phyloP scores from a whole-genome alignment of 2,888 invertebrate species.

The Meandrusa payeni region DNA sequence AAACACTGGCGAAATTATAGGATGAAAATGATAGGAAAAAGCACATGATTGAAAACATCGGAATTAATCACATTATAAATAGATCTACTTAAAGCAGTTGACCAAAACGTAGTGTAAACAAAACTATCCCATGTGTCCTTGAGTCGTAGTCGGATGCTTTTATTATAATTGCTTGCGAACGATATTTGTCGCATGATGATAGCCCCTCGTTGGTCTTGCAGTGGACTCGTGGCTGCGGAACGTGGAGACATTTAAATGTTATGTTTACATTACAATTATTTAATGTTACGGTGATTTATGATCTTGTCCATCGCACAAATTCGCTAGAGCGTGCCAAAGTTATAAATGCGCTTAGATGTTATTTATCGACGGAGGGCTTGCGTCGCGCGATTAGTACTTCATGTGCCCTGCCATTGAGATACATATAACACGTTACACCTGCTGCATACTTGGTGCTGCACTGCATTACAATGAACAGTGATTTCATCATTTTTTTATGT shows the following conservation, averaged over 20 bases:
- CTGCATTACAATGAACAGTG: background rate
- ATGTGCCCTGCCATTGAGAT: constrained; percentile 33
- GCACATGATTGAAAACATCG: too few species aligned
- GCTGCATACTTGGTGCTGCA: background rate
- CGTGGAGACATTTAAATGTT: constrained; percentile 32
- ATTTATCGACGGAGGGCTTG: constrained; percentile 42
- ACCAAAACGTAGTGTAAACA: too few species aligned
- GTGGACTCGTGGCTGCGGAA: constrained; percentile 23
- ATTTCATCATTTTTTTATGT: too few species aligned
- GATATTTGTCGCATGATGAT: too few species aligned
- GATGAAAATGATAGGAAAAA: too few species aligned
- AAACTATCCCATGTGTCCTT: background rate
- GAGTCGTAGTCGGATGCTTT: background rate
- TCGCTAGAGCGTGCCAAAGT: constrained; percentile 41
- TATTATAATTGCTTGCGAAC: constrained; percentile 27
- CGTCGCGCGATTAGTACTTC: constrained; percentile 34
- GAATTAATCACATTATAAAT: too few species aligned
- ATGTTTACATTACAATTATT: constrained; percentile 54
- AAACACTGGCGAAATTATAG: too few species aligned
- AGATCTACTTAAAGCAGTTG: too few species aligned
- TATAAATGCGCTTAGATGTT: constrained; percentile 40
- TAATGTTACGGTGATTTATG: constrained; percentile 48
- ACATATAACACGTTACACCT: constrained; percentile 28
- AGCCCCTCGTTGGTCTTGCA: too few species aligned
- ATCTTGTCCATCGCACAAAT: constrained; percentile 35